Base-by-base conservation (phyloP, 2,888 invertebrate species). In the Macrophya alboannulata region DNA sequence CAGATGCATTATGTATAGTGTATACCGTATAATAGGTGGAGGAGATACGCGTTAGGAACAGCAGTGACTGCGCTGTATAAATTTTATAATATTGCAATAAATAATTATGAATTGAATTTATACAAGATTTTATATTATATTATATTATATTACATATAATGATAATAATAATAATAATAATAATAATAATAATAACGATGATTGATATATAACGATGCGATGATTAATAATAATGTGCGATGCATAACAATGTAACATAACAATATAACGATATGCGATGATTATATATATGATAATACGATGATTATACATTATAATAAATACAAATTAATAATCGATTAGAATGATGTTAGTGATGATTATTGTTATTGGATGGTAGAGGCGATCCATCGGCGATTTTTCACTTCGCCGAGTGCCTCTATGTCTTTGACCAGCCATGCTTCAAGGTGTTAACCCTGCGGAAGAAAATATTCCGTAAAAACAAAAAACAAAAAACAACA, bases 361-460 rank as follows among this genome's bases (percentile, higher is more conserved):
- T 31, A 62, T 68, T 83, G 48, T 48, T 37, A 55, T 83, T 65
- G 82, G 68, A 51, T 83, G 68, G 79, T 68, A 45, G 68, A 48
- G 82, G 45, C 81, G 81, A 71, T 45, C 72, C 62, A 37, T 10
- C 40, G 81, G 37, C 79, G 81, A 81, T 68, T 15, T 51, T 71
- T 85, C 59, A 45, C 12, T 71, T 40, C 74, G 72, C 71, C 68
- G 40, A 51, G 48, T 65, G 68, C 21, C 76, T 51, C 76, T 65
- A 55, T 85, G 72, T 79, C 85, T 85, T 85, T 65, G 79, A 71
- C 81, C 81, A 51, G 85, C 77, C 86, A 45, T 86, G 72, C 85
- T 87, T 86, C 85, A 84, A 83, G 81, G 81, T 85, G 89, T 91
- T 90, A 89, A 85, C 89, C 90, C 90, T 91, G 86, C 43, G 90